A percentile compares a stretch with the other conserved stretches of the same genome.
Evolutionary conservation across 1,140 invertebrate genomes (phyloP).

Genomic region (Lineus longissimus): DNA sequence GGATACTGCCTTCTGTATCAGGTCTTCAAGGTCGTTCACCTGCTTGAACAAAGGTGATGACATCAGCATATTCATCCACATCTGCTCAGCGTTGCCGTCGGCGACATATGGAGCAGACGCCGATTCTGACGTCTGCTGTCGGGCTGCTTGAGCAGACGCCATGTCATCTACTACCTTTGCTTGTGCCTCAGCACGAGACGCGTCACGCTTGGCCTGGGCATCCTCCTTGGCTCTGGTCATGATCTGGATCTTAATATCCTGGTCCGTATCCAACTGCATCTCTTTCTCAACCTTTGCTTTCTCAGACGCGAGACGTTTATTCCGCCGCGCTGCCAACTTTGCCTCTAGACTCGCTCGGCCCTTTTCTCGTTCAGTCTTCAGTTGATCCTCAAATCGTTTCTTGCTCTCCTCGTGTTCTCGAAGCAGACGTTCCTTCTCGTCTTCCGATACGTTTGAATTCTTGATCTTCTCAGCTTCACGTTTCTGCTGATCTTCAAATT

Average conservation of each 20-base stretch:
- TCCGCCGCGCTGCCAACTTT: conserved; percentile 39
- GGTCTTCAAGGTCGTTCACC: conserved; percentile 43
- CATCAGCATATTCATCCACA: conserved; percentile 49
- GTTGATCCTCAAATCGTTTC: conserved; percentile 30
- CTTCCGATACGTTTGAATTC: conserved; percentile 28
- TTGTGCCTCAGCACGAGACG: not conserved
- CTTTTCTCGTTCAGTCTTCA: conserved; percentile 23
- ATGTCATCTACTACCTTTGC: not conserved
- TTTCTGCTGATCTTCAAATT: conserved; percentile 37
- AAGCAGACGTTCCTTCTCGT: conserved; percentile 36
- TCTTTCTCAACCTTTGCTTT: conserved; percentile 39
- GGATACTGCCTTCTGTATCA: conserved; percentile 31
- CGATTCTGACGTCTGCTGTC: not conserved
- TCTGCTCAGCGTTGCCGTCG: conserved; percentile 39
- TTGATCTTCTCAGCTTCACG: conserved; percentile 33
- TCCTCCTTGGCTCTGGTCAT: not conserved
- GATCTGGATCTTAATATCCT: conserved; percentile 15
- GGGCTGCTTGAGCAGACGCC: no score
- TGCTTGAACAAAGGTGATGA: conserved; percentile 48
- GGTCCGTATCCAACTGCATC: conserved; percentile 28
- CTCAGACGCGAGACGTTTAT: conserved; percentile 29
- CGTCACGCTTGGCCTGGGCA: not conserved
- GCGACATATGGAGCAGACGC: conserved; percentile 14
- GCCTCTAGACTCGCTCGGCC: conserved; percentile 27
- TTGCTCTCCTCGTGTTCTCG: conserved; percentile 42